Evolutionary conservation across 1,140 invertebrate genomes (phyloP).

Genomic region (Cataglyphis hispanica): DNA sequence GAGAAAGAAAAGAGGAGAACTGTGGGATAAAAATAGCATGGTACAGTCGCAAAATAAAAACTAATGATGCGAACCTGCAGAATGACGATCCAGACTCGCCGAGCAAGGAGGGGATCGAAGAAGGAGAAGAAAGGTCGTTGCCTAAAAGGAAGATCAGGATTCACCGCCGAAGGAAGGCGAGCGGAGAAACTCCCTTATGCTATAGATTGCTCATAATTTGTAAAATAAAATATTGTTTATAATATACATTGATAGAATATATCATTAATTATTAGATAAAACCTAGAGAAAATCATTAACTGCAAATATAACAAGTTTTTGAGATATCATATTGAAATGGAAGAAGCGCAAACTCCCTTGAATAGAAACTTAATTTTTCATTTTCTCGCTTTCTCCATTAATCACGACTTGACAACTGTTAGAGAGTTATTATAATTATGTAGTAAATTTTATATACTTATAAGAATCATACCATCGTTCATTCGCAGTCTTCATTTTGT

Average conservation of each 20-base stretch:
- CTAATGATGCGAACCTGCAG: constrained; percentile 66
- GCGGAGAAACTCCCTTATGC: neutral
- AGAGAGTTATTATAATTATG: neutral
- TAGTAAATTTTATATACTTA: neutral
- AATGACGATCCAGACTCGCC: constrained; percentile 66
- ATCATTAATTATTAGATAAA: neutral
- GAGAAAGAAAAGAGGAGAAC: constrained; percentile 38
- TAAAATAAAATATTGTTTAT: constrained; percentile 52
- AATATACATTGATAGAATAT: neutral
- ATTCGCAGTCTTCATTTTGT: neutral
- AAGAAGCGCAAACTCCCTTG: neutral
- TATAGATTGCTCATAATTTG: neutral
- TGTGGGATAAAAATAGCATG: constrained; percentile 70
- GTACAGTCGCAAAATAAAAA: constrained; percentile 70
- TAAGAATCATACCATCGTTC: neutral
- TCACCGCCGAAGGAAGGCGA: neutral
- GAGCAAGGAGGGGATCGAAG: constrained; percentile 54
- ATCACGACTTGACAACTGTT: neutral
- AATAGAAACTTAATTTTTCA: neutral
- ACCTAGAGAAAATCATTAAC: neutral
- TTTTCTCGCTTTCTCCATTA: no score
- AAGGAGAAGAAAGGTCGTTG: constrained; percentile 41
- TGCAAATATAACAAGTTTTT: neutral
- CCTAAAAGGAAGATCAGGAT: constrained; percentile 47
- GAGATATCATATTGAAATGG: neutral